Conservation (phyloP, 2,113 vertebrate genomes). For the Smithornis capensis region DNA sequence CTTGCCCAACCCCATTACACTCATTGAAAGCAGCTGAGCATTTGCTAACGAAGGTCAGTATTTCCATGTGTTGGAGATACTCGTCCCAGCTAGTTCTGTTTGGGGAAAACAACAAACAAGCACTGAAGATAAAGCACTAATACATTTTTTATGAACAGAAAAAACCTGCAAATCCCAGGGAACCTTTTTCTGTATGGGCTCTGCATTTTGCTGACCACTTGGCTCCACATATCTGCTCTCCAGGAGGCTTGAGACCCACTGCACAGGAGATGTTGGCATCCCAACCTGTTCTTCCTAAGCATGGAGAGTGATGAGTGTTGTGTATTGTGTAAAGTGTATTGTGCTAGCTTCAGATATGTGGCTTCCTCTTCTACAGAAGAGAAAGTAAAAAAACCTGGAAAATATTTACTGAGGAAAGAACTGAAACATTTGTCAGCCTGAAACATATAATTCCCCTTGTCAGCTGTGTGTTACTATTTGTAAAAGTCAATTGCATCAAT, state of each 20-base stretch:
- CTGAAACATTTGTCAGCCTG: neutral
- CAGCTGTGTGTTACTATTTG: neutral
- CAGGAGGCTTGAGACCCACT: neutral
- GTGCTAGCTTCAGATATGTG: neutral
- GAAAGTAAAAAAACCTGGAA: neutral
- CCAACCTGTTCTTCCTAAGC: neutral
- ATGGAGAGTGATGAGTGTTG: too few species aligned
- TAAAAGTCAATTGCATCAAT: neutral
- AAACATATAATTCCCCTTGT: neutral
- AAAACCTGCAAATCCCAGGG: neutral
- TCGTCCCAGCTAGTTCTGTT: neutral
- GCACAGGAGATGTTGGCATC: neutral
- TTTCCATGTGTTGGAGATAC: neutral
- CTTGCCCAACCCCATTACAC: neutral
- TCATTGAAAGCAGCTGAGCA: neutral
- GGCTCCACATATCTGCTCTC: neutral
- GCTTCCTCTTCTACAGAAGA: neutral
- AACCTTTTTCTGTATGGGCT: neutral
- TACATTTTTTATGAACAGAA: neutral
- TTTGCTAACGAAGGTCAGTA: neutral
- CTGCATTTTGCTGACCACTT: neutral
- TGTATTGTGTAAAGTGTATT: neutral
- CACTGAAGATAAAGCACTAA: conserved; percentile 9
- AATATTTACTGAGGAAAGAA: neutral
- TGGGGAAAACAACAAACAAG: conserved; percentile 17